A percentile compares a stretch with the other conserved stretches of the same genome.
phyloP scores from a whole-genome alignment of 2,888 invertebrate genomes.

The Sarcophaga rosellei region DNA sequence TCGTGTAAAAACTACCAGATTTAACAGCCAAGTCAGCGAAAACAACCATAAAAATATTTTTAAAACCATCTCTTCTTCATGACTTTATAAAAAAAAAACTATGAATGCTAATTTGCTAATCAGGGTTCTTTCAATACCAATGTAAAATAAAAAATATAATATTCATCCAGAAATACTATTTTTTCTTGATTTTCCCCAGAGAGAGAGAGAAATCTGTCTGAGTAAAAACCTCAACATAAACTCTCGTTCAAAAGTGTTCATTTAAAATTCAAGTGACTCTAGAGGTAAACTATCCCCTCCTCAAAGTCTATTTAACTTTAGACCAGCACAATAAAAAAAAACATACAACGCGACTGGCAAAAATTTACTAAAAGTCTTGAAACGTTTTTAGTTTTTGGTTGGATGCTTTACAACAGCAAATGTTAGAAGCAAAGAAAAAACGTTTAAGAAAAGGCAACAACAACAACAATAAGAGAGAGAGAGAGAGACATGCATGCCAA shows the following conservation, averaged over 20 bases:
- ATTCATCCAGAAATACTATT: too few species aligned
- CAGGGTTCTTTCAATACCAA: too few species aligned
- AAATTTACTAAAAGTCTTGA: slow-evolving; percentile 38
- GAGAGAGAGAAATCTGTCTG: too few species aligned
- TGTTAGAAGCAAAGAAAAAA: slow-evolving; percentile 9
- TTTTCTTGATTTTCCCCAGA: too few species aligned
- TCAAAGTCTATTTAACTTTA: slow-evolving; percentile 50
- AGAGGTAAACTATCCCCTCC: slow-evolving; percentile 39
- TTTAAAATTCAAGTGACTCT: slow-evolving; percentile 35
- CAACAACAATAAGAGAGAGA: slow-evolving; percentile 50
- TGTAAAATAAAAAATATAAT: too few species aligned
- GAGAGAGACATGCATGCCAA: slow-evolving; percentile 61
- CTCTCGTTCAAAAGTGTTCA: background rate
- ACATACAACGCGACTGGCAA: slow-evolving; percentile 47
- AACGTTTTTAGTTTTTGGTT: slow-evolving; percentile 24
- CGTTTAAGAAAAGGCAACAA: background rate
- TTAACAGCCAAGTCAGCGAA: too few species aligned
- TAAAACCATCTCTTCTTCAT: too few species aligned
- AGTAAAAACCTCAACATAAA: background rate
- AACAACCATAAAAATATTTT: too few species aligned
- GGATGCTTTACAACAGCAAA: slow-evolving; percentile 52
- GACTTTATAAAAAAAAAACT: too few species aligned
- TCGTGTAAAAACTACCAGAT: too few species aligned
- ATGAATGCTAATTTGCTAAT: too few species aligned
- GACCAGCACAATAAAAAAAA: background rate